A percentile compares a stretch with the other conserved stretches of the same genome.
Evolutionary conservation across 2,113 vertebrate genomes (phyloP).

Genomic region (Talpa occidentalis): DNA sequence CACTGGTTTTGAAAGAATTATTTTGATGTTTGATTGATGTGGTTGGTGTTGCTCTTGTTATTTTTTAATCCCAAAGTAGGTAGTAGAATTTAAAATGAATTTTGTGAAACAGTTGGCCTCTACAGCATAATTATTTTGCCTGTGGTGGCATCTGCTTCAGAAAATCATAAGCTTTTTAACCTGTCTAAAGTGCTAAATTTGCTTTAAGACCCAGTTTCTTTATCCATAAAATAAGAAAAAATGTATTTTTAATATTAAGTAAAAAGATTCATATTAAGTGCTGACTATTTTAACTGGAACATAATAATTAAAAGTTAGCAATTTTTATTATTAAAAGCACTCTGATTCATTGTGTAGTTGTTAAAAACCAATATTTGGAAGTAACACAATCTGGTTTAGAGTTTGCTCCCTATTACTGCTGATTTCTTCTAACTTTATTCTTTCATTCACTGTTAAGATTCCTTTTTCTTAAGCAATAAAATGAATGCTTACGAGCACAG

Average conservation of each 20-base stretch:
- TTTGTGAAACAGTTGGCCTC: not conserved
- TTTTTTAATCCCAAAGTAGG: not conserved
- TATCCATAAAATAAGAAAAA: not conserved
- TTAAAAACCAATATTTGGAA: not conserved
- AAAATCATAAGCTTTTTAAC: not conserved
- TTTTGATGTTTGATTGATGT: not conserved
- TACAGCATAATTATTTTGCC: not conserved
- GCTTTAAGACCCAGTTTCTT: not conserved
- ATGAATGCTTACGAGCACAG: not conserved
- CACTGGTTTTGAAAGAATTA: not conserved
- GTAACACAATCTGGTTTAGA: not conserved
- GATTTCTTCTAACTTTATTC: not conserved
- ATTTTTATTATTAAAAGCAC: not conserved
- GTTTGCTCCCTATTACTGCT: not conserved
- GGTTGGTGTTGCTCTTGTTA: not conserved
- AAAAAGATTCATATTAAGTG: not conserved
- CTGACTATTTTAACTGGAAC: not conserved
- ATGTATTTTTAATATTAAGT: not conserved
- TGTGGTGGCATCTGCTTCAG: not conserved
- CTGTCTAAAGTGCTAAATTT: not conserved
- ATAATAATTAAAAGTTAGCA: not conserved
- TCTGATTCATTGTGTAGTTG: fast-evolving
- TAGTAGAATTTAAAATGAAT: not conserved
- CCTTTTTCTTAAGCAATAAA: not conserved
- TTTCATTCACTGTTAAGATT: not conserved